Conservation (phyloP, 2,888 invertebrate genomes). For the Terebella lapidaria region DNA sequence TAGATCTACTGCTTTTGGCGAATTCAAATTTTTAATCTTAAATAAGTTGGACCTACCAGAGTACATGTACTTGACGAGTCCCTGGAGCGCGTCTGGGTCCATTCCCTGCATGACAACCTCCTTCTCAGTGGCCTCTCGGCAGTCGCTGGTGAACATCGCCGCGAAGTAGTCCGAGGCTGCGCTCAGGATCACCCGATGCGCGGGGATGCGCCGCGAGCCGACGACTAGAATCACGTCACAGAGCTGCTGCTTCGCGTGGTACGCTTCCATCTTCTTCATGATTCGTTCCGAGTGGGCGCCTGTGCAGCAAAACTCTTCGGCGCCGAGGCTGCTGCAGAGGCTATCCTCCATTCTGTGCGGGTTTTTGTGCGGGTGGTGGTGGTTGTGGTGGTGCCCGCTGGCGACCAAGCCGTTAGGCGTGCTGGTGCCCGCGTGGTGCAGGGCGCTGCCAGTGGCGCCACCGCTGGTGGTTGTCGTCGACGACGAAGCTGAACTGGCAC, state of each 20-base stretch:
- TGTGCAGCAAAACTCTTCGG: neutral
- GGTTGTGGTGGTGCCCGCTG: neutral
- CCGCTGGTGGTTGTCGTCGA: too few relatives aligned
- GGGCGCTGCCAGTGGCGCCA: too few relatives aligned
- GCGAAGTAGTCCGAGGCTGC: constrained; percentile 92
- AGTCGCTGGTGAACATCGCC: constrained; percentile 87
- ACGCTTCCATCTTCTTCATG: constrained; percentile 75
- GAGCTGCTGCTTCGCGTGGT: constrained; percentile 67
- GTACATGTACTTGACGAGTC: constrained; percentile 85
- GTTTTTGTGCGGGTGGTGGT: neutral
- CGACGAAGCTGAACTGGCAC: too few relatives aligned
- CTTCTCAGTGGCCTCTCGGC: constrained; percentile 75
- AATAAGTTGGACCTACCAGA: constrained; percentile 75
- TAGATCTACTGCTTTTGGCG: too few relatives aligned
- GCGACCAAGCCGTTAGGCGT: too few relatives aligned
- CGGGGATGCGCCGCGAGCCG: constrained; percentile 66
- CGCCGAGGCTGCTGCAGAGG: too few relatives aligned
- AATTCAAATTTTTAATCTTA: too few relatives aligned
- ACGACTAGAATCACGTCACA: constrained; percentile 84
- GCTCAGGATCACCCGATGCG: constrained; percentile 81
- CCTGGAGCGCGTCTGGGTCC: constrained; percentile 77
- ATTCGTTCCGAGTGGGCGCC: constrained; percentile 66
- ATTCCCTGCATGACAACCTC: constrained; percentile 81
- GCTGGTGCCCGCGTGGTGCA: too few relatives aligned
- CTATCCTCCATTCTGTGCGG: neutral